Evolutionary conservation across 2,797 vertebrate genomes (phyloP).

Genomic region (Anguilla obscura): DNA sequence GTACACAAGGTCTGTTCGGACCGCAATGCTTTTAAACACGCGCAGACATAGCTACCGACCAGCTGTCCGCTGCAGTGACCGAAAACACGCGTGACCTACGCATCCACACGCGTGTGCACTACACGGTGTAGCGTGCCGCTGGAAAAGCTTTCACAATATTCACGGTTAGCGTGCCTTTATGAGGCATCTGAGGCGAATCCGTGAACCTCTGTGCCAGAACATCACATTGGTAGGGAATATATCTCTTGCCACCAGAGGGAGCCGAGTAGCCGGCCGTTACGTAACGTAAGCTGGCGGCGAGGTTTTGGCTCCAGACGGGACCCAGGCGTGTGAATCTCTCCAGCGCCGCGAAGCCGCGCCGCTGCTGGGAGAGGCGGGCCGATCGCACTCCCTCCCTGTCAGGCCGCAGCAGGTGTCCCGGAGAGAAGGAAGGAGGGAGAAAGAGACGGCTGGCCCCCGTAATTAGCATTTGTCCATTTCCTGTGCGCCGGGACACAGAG

Average conservation of each 20-base stretch:
- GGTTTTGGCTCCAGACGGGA: background rate
- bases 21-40: background rate
- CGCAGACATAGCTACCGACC: background rate
- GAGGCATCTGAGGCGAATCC: background rate
- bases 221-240: background rate
- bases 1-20: background rate
- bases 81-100: background rate
- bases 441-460: background rate
- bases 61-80: background rate
- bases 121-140: background rate
- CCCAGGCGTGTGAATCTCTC: background rate
- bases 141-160: background rate
- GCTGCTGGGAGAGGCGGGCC: background rate
- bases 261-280: background rate
- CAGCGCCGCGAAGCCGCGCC: background rate
- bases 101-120: background rate
- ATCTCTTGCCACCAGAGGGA: slow-evolving; percentile 19
- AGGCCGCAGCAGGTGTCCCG: background rate
- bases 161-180: background rate
- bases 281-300: background rate
- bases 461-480: background rate
- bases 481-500: no score
- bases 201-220: background rate
- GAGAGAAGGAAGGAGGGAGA: background rate
- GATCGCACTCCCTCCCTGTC: background rate